Conservation (phyloP, 2,797 vertebrate species). For the Phoebastria nigripes region DNA sequence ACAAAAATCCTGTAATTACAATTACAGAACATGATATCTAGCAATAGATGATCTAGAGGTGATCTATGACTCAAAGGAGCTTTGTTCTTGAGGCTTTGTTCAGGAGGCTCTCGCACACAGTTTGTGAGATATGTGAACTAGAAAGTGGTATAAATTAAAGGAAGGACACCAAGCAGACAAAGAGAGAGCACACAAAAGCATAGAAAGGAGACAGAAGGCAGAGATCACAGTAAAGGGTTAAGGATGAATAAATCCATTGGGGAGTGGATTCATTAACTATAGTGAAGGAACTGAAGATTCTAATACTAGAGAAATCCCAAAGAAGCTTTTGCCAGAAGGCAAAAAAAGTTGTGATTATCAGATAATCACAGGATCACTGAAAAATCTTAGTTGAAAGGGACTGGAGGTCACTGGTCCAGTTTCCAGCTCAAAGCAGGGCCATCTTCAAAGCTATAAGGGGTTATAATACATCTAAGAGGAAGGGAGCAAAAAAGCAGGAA, state of each 20-base stretch:
- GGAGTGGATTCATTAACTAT: neutral
- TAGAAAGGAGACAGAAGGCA: neutral
- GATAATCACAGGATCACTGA: neutral
- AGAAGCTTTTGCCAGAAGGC: neutral
- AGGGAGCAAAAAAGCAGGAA: neutral
- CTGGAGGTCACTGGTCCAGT: neutral
- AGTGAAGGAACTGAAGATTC: neutral
- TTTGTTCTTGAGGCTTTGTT: neutral
- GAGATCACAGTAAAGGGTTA: neutral
- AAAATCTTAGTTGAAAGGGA: neutral
- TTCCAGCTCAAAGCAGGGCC: neutral
- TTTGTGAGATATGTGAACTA: neutral
- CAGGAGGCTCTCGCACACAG: neutral
- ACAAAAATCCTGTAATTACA: neutral
- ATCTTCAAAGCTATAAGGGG: neutral
- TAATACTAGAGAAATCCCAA: neutral
- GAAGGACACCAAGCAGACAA: neutral
- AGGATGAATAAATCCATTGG: neutral
- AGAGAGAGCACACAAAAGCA: neutral
- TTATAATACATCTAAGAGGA: neutral
- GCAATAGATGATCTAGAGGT: neutral
- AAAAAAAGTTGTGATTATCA: neutral
- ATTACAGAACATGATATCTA: neutral
- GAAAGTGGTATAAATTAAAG: neutral
- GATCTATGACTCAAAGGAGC: neutral